Conservation (phyloP, 2,888 invertebrate species). For the Archaeoteleia sp. region DNA sequence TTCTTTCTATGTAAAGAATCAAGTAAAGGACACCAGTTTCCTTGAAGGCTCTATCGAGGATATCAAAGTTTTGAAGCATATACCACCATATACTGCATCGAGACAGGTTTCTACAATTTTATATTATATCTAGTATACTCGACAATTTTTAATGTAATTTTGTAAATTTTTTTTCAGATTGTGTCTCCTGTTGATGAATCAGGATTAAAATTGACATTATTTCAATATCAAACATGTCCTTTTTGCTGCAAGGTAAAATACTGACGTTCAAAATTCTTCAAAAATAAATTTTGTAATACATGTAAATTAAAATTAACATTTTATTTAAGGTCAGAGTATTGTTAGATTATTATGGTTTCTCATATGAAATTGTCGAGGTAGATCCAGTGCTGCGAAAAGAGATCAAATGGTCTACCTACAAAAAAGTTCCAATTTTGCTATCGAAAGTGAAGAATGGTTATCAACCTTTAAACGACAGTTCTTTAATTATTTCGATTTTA, state of each 20-base stretch:
- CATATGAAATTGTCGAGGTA: conserved; percentile 97
- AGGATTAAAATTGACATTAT: conserved; percentile 88
- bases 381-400: conserved; percentile 95
- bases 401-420: conserved; percentile 94
- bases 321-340: conserved; percentile 80
- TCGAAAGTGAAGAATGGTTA: conserved; percentile 84
- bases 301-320: neutral
- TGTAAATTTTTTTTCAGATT: conserved; percentile 76
- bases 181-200: conserved; percentile 80
- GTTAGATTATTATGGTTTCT: conserved; percentile 93
- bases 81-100: conserved; percentile 75
- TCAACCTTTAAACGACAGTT: conserved; percentile 93
- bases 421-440: conserved; percentile 95
- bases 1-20: conserved; percentile 74
- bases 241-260: conserved; percentile 92
- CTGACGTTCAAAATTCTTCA: no score
- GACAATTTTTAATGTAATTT: conserved; percentile 10
- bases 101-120: conserved; percentile 71
- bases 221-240: conserved; percentile 98
- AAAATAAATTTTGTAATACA: conserved; percentile 2
- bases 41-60: conserved; percentile 74
- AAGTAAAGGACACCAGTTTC: conserved; percentile 73
- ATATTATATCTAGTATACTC: conserved; percentile 18
- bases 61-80: conserved; percentile 72
- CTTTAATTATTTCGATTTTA: conserved; percentile 92